Evolutionary conservation across 2,113 vertebrate species (phyloP).

Genomic region (Irena cyanogastra): DNA sequence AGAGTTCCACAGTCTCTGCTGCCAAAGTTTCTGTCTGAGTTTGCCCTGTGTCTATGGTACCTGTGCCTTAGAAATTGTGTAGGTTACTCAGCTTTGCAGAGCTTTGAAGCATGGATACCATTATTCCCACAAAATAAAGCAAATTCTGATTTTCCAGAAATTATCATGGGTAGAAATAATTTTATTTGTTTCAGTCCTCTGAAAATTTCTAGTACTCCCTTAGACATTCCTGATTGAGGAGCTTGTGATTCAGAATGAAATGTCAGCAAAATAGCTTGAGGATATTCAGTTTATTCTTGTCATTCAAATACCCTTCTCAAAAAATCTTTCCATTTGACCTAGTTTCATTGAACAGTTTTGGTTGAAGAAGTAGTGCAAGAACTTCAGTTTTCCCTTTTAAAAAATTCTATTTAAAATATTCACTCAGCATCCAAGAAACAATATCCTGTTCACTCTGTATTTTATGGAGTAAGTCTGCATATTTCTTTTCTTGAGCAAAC

Average conservation of each 20-base stretch:
- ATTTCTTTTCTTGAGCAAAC: not conserved
- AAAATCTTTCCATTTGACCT: not conserved
- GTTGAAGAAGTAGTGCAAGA: not conserved
- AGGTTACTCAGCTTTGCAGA: not conserved
- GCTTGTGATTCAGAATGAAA: not conserved
- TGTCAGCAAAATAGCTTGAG: not conserved
- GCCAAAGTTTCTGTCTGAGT: not conserved
- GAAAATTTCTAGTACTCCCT: not conserved
- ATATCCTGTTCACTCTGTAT: not conserved
- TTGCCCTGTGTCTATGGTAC: not conserved
- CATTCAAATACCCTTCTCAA: not conserved
- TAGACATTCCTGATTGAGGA: not conserved
- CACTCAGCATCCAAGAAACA: not conserved
- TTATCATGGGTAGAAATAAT: not conserved
- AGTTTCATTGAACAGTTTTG: not conserved
- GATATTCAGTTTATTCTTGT: not conserved
- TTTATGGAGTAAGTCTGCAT: not conserved
- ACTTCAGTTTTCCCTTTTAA: not conserved
- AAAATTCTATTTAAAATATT: not conserved
- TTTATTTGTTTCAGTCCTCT: not conserved
- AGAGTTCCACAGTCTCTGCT: fast-evolving
- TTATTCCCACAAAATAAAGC: not conserved
- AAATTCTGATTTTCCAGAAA: not conserved
- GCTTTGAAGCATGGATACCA: not conserved
- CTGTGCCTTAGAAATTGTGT: not conserved